These are phyloP conservation scores for Drosophila biarmipes DNA, from an alignment of 1,140 invertebrate genomes.

Conservation along the genomic window DNA sequence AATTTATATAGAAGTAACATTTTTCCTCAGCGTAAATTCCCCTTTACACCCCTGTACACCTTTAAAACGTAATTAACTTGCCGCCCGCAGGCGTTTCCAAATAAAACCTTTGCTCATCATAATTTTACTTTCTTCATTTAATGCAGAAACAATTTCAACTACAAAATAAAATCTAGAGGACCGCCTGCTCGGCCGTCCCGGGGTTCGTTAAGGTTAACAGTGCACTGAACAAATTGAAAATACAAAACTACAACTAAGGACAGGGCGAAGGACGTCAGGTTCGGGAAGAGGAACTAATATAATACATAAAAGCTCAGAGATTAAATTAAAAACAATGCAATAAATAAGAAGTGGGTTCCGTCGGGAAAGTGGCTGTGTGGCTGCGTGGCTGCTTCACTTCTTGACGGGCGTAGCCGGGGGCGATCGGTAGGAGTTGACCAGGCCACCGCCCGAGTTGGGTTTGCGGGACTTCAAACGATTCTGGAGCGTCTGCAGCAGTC, in stretches of 20 bases:
- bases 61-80: too few relatives aligned
- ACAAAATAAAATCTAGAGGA: slow-evolving; percentile 69
- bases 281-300: slow-evolving; percentile 42
- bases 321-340: slow-evolving; percentile 75
- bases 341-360: slow-evolving; percentile 59
- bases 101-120: not conserved
- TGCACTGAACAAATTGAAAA: slow-evolving; percentile 72
- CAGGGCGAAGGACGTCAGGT: not conserved
- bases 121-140: slow-evolving; percentile 61
- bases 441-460: slow-evolving; percentile 49
- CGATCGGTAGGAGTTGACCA: slow-evolving; percentile 69
- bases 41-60: too few relatives aligned
- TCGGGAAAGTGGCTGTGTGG: not conserved
- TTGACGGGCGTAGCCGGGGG: slow-evolving; percentile 64
- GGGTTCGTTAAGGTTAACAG: slow-evolving; percentile 69
- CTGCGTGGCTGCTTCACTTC: slow-evolving; percentile 40
- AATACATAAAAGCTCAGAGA: slow-evolving; percentile 66
- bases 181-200: slow-evolving; percentile 32
- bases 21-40: too few relatives aligned
- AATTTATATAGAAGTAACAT: too few relatives aligned
- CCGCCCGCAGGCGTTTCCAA: not conserved
- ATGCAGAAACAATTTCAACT: slow-evolving; percentile 81
- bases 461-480: slow-evolving; percentile 88
- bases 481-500: slow-evolving; percentile 91
- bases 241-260: slow-evolving; percentile 65